Conservation (phyloP, 2,113 vertebrate genomes). For the Aspidoscelis tigris region DNA sequence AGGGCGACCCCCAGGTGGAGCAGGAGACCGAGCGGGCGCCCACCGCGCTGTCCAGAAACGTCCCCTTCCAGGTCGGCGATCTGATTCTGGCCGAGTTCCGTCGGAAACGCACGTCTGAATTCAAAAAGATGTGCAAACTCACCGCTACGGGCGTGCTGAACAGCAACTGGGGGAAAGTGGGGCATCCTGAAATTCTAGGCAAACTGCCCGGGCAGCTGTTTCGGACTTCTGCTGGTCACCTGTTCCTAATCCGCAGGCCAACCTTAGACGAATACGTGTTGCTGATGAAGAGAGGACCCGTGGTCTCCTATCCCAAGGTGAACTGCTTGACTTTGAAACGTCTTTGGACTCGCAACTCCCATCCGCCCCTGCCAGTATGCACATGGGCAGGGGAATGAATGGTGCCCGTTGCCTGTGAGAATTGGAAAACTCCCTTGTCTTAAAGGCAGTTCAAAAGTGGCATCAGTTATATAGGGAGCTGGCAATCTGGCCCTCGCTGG, state of each 20-base stretch:
- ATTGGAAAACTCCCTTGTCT: no score
- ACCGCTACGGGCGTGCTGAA: constrained; percentile 57
- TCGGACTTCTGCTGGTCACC: constrained; percentile 58
- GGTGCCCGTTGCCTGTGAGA: not conserved
- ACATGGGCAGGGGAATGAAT: not conserved
- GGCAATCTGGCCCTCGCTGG: no score
- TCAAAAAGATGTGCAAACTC: constrained; percentile 80
- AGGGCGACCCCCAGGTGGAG: not conserved
- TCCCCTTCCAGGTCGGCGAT: constrained; percentile 77
- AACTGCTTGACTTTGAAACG: fast-evolving
- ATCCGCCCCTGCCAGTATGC: not conserved
- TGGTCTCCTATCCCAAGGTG: constrained; percentile 90
- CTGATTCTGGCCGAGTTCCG: constrained; percentile 77
- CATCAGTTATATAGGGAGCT: no score
- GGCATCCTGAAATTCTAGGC: constrained; percentile 76
- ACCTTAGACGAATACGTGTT: constrained; percentile 88
- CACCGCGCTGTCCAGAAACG: not conserved
- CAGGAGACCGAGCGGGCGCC: not conserved
- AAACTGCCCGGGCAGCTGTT: constrained; percentile 73
- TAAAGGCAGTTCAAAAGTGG: no score
- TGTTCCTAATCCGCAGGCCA: constrained; percentile 79
- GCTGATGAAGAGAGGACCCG: constrained; percentile 84
- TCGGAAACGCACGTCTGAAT: constrained; percentile 59
- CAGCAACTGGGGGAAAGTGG: constrained; percentile 74
- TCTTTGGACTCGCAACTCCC: not conserved